Percentiles rank a stretch among this genome's conserved stretches.
phyloP scores from a whole-genome alignment of 2,113 vertebrate species.

The Trogon melanurus region DNA sequence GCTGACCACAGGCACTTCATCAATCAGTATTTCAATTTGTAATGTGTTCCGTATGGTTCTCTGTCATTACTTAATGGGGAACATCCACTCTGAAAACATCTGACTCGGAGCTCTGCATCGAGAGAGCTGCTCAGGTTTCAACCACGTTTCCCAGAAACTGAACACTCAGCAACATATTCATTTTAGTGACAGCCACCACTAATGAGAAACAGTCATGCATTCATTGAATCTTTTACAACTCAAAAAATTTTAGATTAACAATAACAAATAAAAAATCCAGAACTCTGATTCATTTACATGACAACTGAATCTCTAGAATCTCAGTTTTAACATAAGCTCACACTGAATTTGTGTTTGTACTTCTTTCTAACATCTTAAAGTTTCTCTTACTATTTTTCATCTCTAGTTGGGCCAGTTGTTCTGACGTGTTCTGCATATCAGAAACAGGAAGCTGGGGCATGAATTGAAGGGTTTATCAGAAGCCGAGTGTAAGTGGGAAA shows the following conservation, averaged over 20 bases:
- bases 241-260: constrained; percentile 39
- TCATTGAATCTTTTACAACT: constrained; percentile 41
- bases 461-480: constrained; percentile 9
- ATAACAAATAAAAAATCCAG: not conserved
- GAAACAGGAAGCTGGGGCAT: constrained; percentile 13
- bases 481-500: not conserved
- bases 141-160: constrained; percentile 75
- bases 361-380: not conserved
- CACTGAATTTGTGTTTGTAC: not conserved
- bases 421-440: constrained; percentile 10
- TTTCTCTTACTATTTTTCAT: not conserved
- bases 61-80: constrained; percentile 74
- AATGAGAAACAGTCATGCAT: constrained; percentile 70
- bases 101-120: constrained; percentile 52
- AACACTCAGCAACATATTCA: constrained; percentile 76
- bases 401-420: not conserved
- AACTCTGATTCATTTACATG: not conserved
- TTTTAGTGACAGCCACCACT: constrained; percentile 73
- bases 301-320: not conserved
- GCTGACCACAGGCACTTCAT: constrained; percentile 76
- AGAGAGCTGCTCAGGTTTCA: constrained; percentile 70
- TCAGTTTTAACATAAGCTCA: not conserved
- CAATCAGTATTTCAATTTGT: constrained; percentile 74
- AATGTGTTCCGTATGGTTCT: constrained; percentile 73
- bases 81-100: constrained; percentile 73